phyloP scores from a whole-genome alignment of 2,888 invertebrate species.

The Temnothorax rugatulus region DNA sequence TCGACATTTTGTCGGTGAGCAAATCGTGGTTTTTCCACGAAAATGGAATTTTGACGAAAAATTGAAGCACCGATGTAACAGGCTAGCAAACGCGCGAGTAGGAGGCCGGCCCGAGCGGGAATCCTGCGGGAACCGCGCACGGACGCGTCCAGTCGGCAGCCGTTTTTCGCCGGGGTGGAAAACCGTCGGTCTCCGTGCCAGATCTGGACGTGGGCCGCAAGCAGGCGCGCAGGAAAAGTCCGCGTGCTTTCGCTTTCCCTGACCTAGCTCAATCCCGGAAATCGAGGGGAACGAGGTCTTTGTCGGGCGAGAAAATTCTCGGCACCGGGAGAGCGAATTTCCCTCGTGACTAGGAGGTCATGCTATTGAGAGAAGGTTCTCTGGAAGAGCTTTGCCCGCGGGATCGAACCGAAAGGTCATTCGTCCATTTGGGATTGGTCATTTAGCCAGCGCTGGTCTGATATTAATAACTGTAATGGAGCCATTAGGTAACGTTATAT shows the following conservation, averaged over 20 bases:
- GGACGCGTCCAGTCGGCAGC: slow-evolving; percentile 13
- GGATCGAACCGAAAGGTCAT: slow-evolving; percentile 30
- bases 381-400: slow-evolving; percentile 56
- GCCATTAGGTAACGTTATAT: not conserved
- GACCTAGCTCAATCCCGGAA: slow-evolving; percentile 67
- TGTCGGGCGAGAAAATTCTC: slow-evolving; percentile 77
- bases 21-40: slow-evolving; percentile 64
- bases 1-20: slow-evolving; percentile 33
- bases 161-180: slow-evolving; percentile 63
- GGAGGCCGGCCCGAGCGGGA: slow-evolving; percentile 40
- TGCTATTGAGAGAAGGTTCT: slow-evolving; percentile 64
- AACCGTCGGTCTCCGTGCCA: slow-evolving; percentile 72
- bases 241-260: slow-evolving; percentile 68
- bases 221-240: slow-evolving; percentile 73
- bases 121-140: slow-evolving; percentile 66
- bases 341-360: slow-evolving; percentile 81
- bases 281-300: slow-evolving; percentile 53
- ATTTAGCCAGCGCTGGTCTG: not conserved
- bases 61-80: slow-evolving; percentile 75
- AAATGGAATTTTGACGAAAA: slow-evolving; percentile 80
- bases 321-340: slow-evolving; percentile 79
- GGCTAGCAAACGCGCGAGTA: slow-evolving; percentile 74
- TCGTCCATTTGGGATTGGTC: not conserved
- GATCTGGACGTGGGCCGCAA: slow-evolving; percentile 64
- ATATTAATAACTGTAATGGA: not conserved